A percentile compares a stretch with the other conserved stretches of the same genome.
phyloP scores from a whole-genome alignment of 2,888 invertebrate species.

The Pseudococcus longispinus region DNA sequence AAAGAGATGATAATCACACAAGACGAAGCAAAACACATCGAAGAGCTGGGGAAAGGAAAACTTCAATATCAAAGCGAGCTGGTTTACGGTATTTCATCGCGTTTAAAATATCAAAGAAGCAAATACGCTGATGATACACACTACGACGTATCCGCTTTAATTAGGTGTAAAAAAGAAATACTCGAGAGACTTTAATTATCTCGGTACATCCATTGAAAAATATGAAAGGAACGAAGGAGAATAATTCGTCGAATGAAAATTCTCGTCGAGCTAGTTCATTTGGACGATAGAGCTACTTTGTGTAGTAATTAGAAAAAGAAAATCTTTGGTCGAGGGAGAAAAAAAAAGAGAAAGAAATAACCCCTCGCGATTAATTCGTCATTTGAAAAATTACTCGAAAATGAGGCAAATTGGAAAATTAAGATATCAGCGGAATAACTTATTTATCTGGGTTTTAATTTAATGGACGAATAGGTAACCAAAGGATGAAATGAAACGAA shows the following conservation, averaged over 20 bases:
- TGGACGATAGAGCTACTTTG: neutral
- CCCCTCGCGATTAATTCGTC: neutral
- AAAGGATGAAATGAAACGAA: slow-evolving; percentile 30
- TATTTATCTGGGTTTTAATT: slow-evolving; percentile 18
- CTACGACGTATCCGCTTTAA: neutral
- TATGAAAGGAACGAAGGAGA: neutral
- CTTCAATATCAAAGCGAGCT: neutral
- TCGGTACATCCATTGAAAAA: neutral
- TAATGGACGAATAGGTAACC: slow-evolving; percentile 31
- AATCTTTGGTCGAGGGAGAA: neutral
- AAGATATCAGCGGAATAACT: slow-evolving; percentile 7
- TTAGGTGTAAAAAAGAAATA: slow-evolving; percentile 27
- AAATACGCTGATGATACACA: neutral
- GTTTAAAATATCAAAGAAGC: slow-evolving; percentile 27
- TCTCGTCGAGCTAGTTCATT: neutral
- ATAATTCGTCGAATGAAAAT: neutral
- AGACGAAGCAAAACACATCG: neutral
- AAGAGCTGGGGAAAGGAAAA: neutral
- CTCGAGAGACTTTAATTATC: slow-evolving; percentile 13
- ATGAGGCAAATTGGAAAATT: slow-evolving; percentile 33
- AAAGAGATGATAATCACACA: neutral
- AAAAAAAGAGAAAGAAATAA: neutral
- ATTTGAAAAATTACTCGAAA: slow-evolving; percentile 22
- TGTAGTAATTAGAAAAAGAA: slow-evolving; percentile 11
- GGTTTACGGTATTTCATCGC: neutral